Evolutionary conservation across 2,113 vertebrate genomes (phyloP), one percentile per base, ranked within the genome.

Genomic region (Anolis sagrei): DNA sequence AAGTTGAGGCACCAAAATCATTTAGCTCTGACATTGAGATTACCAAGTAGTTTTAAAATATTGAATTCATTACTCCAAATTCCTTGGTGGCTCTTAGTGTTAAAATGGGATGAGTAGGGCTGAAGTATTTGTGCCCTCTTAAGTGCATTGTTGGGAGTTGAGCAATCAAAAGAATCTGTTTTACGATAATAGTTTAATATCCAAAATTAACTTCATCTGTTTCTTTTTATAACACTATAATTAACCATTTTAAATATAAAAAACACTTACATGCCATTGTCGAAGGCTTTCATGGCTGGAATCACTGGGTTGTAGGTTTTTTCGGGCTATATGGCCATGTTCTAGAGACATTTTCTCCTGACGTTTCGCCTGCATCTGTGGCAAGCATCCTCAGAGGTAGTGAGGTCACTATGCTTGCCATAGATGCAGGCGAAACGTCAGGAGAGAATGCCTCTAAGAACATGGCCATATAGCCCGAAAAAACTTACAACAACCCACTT

Each of bases 1-100:
- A 0, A 0, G 18, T 83, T 1, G 62, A 36, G 6, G 48, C 34
- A 58, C 54, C 54, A 58, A 58, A 58, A 58, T 13, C 14, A 58
- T 58, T 58, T 58, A 58, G 54, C 54, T 58, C 14, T 58, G 54
- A 58, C 18, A 54, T 54, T 77, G 1, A 1, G 76, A 51, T 1
- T 39, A 27, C 74, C 8, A 8, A 48, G 61, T 14, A 21, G 14
- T 29, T 58, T 62, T 39, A 61, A 58, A 25, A 48, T 69, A 51
- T 7, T 11, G 76, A 64, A 76, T 48, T 27, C 44, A 78, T 58
- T 72, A n/a, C 16, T 29, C 5, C 7, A 48, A 6, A 29, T 64
- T 34, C 64, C n/a, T 23, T 73, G 25, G 21, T 82, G 48, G 29
- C 36, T 72, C 23, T 27, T 4, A 61, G 18, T 32, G 25, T 76